Conservation (phyloP, 2,888 invertebrate species). For the Dinocampus coccinellae region DNA sequence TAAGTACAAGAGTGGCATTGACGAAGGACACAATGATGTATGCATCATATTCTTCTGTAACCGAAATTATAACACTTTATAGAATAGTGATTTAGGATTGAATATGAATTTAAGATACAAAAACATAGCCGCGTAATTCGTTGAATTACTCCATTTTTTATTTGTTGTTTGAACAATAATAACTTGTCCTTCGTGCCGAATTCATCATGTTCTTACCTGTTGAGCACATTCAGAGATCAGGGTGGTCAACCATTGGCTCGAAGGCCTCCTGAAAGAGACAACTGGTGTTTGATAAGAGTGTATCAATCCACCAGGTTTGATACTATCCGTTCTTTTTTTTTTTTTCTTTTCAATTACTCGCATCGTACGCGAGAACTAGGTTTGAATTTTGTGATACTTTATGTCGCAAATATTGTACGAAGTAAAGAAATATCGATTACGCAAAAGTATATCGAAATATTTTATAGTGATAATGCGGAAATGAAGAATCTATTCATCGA, state of each 20-base stretch:
- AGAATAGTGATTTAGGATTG: constrained; percentile 42
- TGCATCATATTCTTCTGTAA: constrained; percentile 97
- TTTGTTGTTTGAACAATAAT: constrained; percentile 30
- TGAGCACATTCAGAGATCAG: constrained; percentile 57
- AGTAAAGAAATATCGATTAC: background rate
- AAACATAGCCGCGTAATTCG: background rate
- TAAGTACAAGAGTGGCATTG: constrained; percentile 96
- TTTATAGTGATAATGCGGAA: constrained; percentile 12
- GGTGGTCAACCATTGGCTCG: constrained; percentile 65
- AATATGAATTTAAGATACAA: constrained; percentile 18
- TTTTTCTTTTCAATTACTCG: constrained; percentile 33
- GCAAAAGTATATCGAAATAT: background rate
- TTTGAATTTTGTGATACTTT: background rate
- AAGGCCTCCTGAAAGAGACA: constrained; percentile 84
- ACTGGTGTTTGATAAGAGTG: constrained; percentile 88
- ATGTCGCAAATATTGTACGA: background rate
- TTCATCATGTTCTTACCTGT: constrained; percentile 61
- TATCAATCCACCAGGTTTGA: constrained; percentile 75
- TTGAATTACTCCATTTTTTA: constrained; percentile 4
- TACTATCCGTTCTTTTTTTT: constrained; percentile 55
- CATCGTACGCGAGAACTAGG: background rate
- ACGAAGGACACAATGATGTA: constrained; percentile 99
- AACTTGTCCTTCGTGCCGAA: constrained; percentile 29
- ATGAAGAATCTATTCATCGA: constrained; percentile 19
- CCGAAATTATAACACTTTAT: constrained; percentile 71